Base-by-base conservation (phyloP, 2,797 vertebrate genomes). In the Malacoraja senta region DNA sequence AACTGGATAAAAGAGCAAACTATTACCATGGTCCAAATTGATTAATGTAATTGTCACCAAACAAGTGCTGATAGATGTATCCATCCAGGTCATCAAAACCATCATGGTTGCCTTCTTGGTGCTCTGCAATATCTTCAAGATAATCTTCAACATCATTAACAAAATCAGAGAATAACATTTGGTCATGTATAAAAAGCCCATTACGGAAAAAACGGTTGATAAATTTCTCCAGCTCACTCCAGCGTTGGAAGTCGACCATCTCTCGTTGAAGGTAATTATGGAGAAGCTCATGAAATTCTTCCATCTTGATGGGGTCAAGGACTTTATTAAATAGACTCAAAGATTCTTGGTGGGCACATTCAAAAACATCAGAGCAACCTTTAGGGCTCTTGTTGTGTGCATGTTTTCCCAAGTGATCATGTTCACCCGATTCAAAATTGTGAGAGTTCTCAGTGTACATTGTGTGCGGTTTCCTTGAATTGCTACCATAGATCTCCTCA, bases 91-190 rank as follows among this genome's bases (percentile, higher is more conserved):
- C 97, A 93, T 97, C 96, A 94, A 99, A 99, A 44, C 96, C 95
- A 0, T 97, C 96, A 9, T 96, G 96, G 8, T 97, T 95, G 8
- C 95, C 95, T 44, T 96, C 95, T 77, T 96, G 97, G 94, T 99
- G 98, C 93, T 98, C 97, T 68, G 97, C 96, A 95, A 99, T 97
- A 94, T 97, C 96, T 93, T 95, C 97, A 94, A 99, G 97, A 94
- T 98, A 99, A 94, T 97, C 96, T 94, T 98, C 98, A 94, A 99
- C 96, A 24, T 97, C 97, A 8, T 96, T 97, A 61, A 99, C 97
- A 94, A 99, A 99, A 96, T 99, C 98, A 0, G 98, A 97, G 95
- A 99, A 99, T 93, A 98, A 96, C 98, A 99, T 99, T 96, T 97
- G 98, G 94, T 99, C 98, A 0, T 99, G 98, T 95, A 98, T 97